Base-by-base conservation (phyloP, 1,140 invertebrate genomes). In the Arion vulgaris region DNA sequence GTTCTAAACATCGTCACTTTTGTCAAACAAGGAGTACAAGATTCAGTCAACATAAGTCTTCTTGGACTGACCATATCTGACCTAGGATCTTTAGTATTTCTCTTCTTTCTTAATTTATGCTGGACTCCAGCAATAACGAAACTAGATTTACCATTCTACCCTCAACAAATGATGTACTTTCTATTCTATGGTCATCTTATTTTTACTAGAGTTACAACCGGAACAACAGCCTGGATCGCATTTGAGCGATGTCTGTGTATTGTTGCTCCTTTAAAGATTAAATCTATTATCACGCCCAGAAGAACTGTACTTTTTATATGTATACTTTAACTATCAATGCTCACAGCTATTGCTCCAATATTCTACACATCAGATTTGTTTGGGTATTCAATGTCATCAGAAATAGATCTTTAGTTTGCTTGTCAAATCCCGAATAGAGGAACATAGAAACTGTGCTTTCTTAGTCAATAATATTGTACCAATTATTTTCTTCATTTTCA, bases 71-170 rank as follows among this genome's bases (percentile, higher is more conserved):
- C 69, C 7, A 23, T 71, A 4, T 32, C 69, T 38, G 69, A 71
- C 36, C 69, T 71, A 9, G 69, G 69, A 32, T 32, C 36, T 23
- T n/a, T 71, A n/a, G 7, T 38, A 38, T 71, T 71, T 38, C n/a
- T 9, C 69, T n/a, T 71, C 28, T 34, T n/a, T 13, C 9, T 71
- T n/a, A 34, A 36, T 71, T 19, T 71, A n/a, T 71, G 69, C 23
- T 71, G 36, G n/a, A 71, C n/a, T 36, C 69, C 69, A 7, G 13
- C 36, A 9, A 32, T 71, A 19, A 32, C 28, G 28, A 71, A 38
- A 19, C 69, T 71, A 19, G 69, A 71, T 38, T 36, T 71, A 5
- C 69, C 69, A 32, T 71, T 71, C 28, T 32, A 71, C n/a, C 69
- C 69, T 19, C n/a, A 23, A 1, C n/a, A 71, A 32, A 32, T 71